These are phyloP conservation scores for Candidula unifasciata DNA, from an alignment of 2,888 invertebrate genomes.

Conservation along the genomic window DNA sequence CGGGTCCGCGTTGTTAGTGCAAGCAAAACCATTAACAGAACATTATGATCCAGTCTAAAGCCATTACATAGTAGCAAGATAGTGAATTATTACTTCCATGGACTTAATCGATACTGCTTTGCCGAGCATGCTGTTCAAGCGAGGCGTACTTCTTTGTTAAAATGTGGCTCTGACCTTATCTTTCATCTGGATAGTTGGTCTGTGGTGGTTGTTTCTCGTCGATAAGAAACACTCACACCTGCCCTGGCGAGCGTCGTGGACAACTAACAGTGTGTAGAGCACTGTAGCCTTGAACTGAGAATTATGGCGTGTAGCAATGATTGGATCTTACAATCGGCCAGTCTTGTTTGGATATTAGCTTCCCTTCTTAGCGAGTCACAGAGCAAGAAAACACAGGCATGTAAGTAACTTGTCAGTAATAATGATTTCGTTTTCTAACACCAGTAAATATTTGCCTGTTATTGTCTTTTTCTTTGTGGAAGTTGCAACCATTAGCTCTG, in stretches of 20 bases:
- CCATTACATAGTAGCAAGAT: neutral
- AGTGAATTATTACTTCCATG: neutral
- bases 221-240: neutral
- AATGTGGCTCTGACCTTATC: neutral
- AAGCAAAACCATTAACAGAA: neutral
- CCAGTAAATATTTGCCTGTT: neutral
- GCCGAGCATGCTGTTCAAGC: neutral
- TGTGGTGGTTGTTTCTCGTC: neutral
- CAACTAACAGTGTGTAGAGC: constrained; percentile 23
- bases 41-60: neutral
- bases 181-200: too few species aligned
- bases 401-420: constrained; percentile 61
- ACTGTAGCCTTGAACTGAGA: neutral
- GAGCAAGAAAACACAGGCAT: constrained; percentile 68
- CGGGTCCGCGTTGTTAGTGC: neutral
- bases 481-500: neutral
- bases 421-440: neutral
- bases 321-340: constrained; percentile 68
- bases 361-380: constrained; percentile 69
- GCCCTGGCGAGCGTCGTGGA: neutral
- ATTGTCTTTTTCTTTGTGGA: neutral
- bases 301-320: constrained; percentile 72
- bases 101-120: neutral
- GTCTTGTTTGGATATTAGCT: constrained; percentile 71
- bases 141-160: neutral